Base-by-base conservation (phyloP, 2,888 invertebrate species). In the Malthinus seriepunctatus region DNA sequence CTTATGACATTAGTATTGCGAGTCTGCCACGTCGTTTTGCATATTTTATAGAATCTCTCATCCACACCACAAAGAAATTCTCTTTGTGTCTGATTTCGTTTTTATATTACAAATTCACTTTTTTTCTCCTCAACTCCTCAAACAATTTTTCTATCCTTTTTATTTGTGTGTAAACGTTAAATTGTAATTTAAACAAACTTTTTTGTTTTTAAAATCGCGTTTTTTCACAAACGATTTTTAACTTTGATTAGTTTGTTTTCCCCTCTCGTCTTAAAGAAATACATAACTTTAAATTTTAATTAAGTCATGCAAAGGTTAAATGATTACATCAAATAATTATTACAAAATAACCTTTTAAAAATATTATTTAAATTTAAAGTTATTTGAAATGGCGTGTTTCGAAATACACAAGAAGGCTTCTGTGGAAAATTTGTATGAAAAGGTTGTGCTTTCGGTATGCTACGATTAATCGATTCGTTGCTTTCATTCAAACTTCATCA, bases 1-100 rank as follows among this genome's bases (percentile, higher is more conserved):
- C 66, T 68, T 68, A 68, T 67, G 67, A 67, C 67, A 68, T 68
- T 68, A 68, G 67, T 67, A 67, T 65, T 63, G 64, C 65, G 60
- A 58, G 66, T 67, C 68, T 66, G 67, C 65, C 68, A 68, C 67
- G 63, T 68, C 67, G 66, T 63, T 66, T 64, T 67, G 66, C 67
- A 67, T 67, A 66, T 67, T 67, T 66, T 64, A 68, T 64, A 51
- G 62, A 60, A 60, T 51, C 63, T 63, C 61, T 65, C 66, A 64
- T 63, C 62, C 66, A 60, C 60, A 55, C 65, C 60, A 55, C 65
- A 64, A 64, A 51, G 56, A 64, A 64, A 64, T 64, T 60, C 58
- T 63, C 67, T 65, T 64, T 66, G 65, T 23, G 23, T 67, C 64
- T 60, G 64, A 64, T 64, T 63, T 60, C 47, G 51, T 60, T 61